Base-by-base conservation (phyloP, 2,113 vertebrate genomes). In the Mobula hypostoma region DNA sequence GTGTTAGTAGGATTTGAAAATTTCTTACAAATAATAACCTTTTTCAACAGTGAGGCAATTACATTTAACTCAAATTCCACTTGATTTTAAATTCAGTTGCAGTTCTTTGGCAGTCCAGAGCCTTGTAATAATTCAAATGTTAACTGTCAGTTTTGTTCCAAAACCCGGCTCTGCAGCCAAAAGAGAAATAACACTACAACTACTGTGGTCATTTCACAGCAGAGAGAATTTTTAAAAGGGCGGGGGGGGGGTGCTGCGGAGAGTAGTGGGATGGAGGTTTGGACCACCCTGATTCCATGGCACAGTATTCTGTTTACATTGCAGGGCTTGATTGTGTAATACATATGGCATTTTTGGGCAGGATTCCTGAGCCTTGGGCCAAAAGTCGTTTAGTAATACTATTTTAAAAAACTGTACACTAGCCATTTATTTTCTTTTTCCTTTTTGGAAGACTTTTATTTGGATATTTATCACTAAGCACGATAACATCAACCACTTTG, bases 301-400 rank as follows among this genome's bases (percentile, higher is more conserved):
- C 98, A 99, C 97, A 96, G 96, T 97, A 96, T 96, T 97, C 96
- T 98, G 98, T 99, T 99, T 99, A 99, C 98, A 98, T 98, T 98
- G 98, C 98, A 97, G 97, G 98, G 97, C 97, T 98, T 97, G 97
- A 98, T 98, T 99, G 98, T 98, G 98, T 99, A 98, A 99, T 98
- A 99, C 98, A 99, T 99, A 98, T 99, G 98, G 98, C 98, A 99
- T 99, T 99, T 98, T 98, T 97, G 98, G 98, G 98, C 98, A 97
- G 96, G 97, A 98, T 98, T 97, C 97, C 98, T 98, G 96, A 98
- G 97, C 97, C 96, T 97, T 96, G 95, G 96, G 96, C 97, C 97
- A 98, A 96, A 97, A 97, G 95, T 96, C 97, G 96, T 97, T 96
- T 96, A 97, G 97, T 96, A 97, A 97, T 95, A 96, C 70, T 74